Conservation (phyloP, 2,797 vertebrate genomes). For the Oreortyx pictus region DNA sequence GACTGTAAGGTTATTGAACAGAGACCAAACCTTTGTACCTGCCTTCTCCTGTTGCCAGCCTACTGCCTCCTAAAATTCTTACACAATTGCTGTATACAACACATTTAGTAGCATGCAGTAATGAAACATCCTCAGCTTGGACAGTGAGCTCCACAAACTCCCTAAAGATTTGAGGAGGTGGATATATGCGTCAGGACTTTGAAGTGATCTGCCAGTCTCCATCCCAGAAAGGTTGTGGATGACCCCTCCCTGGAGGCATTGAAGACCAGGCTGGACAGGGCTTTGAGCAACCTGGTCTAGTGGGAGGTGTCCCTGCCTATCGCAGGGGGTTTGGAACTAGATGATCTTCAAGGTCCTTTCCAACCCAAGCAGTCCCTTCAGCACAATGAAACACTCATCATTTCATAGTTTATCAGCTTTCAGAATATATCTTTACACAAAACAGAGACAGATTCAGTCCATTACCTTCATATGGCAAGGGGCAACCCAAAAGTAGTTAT, state of each 20-base stretch:
- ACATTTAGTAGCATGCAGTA: neutral
- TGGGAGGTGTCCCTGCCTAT: too few species aligned
- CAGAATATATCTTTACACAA: neutral
- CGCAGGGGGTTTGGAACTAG: too few species aligned
- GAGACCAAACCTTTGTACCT: fast-evolving
- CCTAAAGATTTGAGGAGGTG: neutral
- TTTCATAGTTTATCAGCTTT: neutral
- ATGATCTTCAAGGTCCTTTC: too few species aligned
- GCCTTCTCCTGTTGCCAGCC: neutral
- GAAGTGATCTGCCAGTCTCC: neutral
- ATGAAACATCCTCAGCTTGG: neutral
- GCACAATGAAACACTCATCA: neutral
- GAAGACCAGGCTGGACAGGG: too few species aligned
- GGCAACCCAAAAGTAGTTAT: neutral
- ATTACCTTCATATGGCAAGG: neutral
- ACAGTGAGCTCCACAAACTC: neutral
- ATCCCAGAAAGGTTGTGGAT: too few species aligned
- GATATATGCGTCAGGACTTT: neutral
- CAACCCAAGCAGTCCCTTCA: neutral
- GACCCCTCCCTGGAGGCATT: too few species aligned
- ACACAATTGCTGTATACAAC: neutral
- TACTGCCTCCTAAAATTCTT: neutral
- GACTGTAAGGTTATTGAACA: neutral
- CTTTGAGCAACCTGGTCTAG: too few species aligned
- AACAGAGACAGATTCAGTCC: neutral